These are phyloP conservation scores for Gymnoscopelus microlampas DNA, from an alignment of 2,797 vertebrate genomes.

Conservation along the genomic window DNA sequence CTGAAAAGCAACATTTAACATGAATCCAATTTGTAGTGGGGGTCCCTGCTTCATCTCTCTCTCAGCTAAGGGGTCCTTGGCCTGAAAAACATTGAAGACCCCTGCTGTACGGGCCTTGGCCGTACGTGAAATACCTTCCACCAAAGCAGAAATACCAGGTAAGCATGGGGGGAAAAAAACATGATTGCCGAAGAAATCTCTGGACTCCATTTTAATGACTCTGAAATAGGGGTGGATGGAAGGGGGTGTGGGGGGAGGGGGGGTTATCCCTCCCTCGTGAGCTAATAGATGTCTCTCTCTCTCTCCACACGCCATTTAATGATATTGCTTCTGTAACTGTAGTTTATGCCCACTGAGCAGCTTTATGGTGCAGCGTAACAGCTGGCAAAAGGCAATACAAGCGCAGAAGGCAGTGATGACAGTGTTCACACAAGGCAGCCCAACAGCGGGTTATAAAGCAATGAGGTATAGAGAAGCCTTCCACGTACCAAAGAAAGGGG, in stretches of 20 bases:
- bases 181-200: neutral
- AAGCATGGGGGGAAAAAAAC: too few species aligned
- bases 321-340: neutral
- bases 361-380: constrained; percentile 44
- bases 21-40: too few species aligned
- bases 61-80: too few species aligned
- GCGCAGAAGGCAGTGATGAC: constrained; percentile 19
- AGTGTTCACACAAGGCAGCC: constrained; percentile 41
- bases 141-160: too few species aligned
- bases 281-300: neutral
- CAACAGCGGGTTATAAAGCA: constrained; percentile 43
- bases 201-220: neutral
- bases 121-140: neutral
- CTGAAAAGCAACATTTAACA: too few species aligned
- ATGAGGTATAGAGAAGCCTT: constrained; percentile 5
- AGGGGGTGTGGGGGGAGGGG: neutral
- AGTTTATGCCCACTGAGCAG: constrained; percentile 23
- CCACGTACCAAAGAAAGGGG: neutral
- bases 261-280: neutral
- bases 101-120: too few species aligned
- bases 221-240: neutral
- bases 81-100: too few species aligned
- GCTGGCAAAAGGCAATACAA: constrained; percentile 26
- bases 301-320: neutral
- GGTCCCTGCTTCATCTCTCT: too few species aligned